Percentiles rank a stretch among this genome's conserved stretches.
These are phyloP conservation scores for Drosophila heteroneura DNA, from an alignment of 2,888 invertebrate genomes.

Conservation along the genomic window DNA sequence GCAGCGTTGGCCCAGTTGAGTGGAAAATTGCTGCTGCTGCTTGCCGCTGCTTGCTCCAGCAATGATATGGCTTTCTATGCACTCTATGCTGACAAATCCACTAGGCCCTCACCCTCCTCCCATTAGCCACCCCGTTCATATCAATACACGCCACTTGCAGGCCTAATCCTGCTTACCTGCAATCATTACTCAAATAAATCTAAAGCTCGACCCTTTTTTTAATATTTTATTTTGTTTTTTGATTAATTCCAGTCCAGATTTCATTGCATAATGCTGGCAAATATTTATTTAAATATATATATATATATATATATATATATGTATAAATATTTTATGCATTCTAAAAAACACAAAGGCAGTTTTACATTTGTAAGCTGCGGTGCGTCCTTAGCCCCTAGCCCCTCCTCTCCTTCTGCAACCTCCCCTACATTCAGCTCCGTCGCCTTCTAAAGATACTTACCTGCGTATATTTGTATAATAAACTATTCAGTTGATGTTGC, in stretches of 20 bases:
- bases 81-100: slow-evolving; percentile 3
- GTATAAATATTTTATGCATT: slow-evolving; percentile 11
- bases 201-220: slow-evolving; percentile 9
- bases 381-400: background rate
- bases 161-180: slow-evolving; percentile 40
- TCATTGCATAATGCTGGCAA: slow-evolving; percentile 46
- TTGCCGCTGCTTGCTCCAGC: slow-evolving; percentile 52
- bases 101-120: background rate
- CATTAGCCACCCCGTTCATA: slow-evolving; percentile 15
- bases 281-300: slow-evolving; percentile 16
- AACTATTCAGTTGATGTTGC: slow-evolving; percentile 71
- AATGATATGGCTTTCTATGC: slow-evolving; percentile 65
- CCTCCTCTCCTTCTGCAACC: background rate
- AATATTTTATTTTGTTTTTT: slow-evolving; percentile 15
- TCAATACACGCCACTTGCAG: slow-evolving; percentile 74
- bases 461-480: slow-evolving; percentile 55
- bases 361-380: slow-evolving; percentile 57
- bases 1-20: slow-evolving; percentile 67
- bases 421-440: background rate
- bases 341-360: slow-evolving; percentile 51
- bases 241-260: slow-evolving; percentile 41
- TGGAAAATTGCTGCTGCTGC: slow-evolving; percentile 58
- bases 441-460: background rate
- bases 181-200: slow-evolving; percentile 46
- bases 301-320: background rate